These are phyloP conservation scores for Bradynema listronoti DNA, from an alignment of 1,140 invertebrate genomes.

Conservation along the genomic window DNA sequence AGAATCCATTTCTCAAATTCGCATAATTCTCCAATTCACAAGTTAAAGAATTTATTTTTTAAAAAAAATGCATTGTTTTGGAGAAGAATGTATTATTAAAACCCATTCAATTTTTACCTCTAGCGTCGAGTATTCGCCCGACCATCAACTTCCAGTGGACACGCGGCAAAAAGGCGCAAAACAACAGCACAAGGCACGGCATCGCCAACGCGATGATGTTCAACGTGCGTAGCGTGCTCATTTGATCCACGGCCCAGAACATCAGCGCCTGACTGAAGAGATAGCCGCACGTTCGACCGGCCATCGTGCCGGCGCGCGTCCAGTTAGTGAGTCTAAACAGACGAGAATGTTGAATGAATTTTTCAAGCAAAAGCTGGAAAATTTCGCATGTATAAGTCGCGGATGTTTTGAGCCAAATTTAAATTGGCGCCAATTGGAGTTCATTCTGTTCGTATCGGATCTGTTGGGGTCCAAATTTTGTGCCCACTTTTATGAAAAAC, in stretches of 20 bases:
- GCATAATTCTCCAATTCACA: too few relatives aligned
- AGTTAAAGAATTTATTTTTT: neutral
- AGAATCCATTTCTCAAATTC: too few relatives aligned
- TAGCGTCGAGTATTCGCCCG: slow-evolving; percentile 38
- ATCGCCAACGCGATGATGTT: slow-evolving; percentile 42
- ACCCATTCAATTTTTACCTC: slow-evolving; percentile 13
- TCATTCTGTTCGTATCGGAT: too few relatives aligned
- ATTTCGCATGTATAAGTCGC: too few relatives aligned
- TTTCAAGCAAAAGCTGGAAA: too few relatives aligned
- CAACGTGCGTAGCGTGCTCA: slow-evolving; percentile 39
- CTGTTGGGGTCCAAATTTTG: too few relatives aligned
- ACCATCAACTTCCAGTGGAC: slow-evolving; percentile 50
- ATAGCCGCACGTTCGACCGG: slow-evolving; percentile 44
- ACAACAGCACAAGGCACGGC: slow-evolving; percentile 38
- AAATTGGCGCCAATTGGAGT: too few relatives aligned
- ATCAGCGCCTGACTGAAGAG: slow-evolving; percentile 36
- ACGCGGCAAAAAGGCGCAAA: slow-evolving; percentile 40
- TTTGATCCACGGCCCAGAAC: slow-evolving; percentile 23
- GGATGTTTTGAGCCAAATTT: too few relatives aligned
- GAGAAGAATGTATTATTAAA: too few relatives aligned
- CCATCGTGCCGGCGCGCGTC: slow-evolving; percentile 44
- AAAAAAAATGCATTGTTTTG: too few relatives aligned
- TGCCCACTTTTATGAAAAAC: too few relatives aligned
- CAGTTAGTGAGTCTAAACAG: slow-evolving; percentile 43
- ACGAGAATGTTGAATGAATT: too few relatives aligned